Base-by-base conservation (phyloP, 2,113 vertebrate species). In the Sinocyclocheilus grahami region DNA sequence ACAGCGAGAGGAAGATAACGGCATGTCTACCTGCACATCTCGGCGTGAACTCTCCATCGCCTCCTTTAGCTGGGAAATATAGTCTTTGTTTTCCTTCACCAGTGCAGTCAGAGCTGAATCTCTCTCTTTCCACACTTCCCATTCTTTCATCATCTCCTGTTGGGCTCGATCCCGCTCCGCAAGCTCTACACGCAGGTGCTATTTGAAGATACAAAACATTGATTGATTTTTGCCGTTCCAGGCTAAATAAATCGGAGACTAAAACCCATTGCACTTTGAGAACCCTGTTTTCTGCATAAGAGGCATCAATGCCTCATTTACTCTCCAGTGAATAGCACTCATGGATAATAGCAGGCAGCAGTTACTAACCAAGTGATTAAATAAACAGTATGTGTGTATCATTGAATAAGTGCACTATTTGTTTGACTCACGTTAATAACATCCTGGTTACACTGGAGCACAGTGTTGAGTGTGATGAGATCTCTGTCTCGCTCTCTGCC, bases 381-480 rank as follows among this genome's bases (percentile, higher is more conserved):
- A 30, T 77, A n/a, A n/a, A n/a, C n/a, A 62, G 2, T 51, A 27
- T 75, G 78, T 71, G 65, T 84, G 62, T 74, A 27, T 16, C 13
- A 8, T 58, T 79, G 67, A 16, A 24, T 58, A 58, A 74, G 67
- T 10, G 3, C 37, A 7, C 8, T 42, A 33, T 63, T 18, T 86
- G 71, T 85, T 87, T 89, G 74, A 9, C 91, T 92, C 86, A 96
- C 96, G 0, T 92, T 88, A 75, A 96, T 92, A 12, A 95, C 37
- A 48, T 96, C 95, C 91, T 94, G 93, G 92, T 95, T 96, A 71
- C 91, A 91, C 83, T 93, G 94, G 37, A 96, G 93, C 72, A 95
- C 95, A 2, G 88, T 83, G 72, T 89, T 92, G 22, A 96, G 93
- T 0, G 87, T 93, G 78, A 92, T 88, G 1, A 96, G 89, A 90